A percentile compares a stretch with the other conserved stretches of the same genome.
These are phyloP conservation scores for Euzophera pinguis DNA, from an alignment of 2,888 invertebrate genomes.

Conservation along the genomic window DNA sequence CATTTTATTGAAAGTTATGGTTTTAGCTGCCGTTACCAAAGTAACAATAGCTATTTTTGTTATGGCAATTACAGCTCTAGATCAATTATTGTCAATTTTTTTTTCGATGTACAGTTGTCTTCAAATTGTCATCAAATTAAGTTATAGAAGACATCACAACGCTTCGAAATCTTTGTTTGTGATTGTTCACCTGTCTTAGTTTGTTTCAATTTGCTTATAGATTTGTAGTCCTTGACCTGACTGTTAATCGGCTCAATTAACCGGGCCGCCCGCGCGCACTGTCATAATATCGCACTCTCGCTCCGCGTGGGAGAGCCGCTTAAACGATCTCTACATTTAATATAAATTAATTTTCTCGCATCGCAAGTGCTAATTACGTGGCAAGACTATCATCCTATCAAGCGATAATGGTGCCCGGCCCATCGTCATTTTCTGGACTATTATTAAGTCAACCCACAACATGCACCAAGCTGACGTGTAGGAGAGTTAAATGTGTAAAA, in stretches of 20 bases:
- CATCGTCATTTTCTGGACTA: background rate
- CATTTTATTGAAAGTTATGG: background rate
- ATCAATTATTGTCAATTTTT: too few relatives aligned
- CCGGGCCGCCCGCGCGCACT: slow-evolving; percentile 9
- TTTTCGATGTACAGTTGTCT: too few relatives aligned
- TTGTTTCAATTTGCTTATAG: background rate
- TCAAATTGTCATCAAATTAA: too few relatives aligned
- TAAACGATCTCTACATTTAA: slow-evolving; percentile 18
- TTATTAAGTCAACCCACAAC: slow-evolving; percentile 6
- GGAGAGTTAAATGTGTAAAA: slow-evolving; percentile 2
- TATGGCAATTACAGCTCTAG: too few relatives aligned
- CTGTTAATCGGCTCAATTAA: slow-evolving; percentile 8
- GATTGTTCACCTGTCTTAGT: background rate
- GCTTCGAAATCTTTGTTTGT: background rate
- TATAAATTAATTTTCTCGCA: slow-evolving; percentile 33
- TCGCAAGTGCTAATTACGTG: slow-evolving; percentile 33
- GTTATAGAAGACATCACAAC: too few relatives aligned
- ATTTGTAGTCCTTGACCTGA: slow-evolving; percentile 9
- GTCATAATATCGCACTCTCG: slow-evolving; percentile 8
- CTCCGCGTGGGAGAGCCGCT: background rate
- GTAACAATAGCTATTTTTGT: too few relatives aligned
- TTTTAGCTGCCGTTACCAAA: background rate
- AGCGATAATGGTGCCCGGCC: slow-evolving; percentile 3
- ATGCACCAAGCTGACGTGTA: slow-evolving; percentile 4
- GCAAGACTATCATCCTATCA: slow-evolving; percentile 12